Evolutionary conservation across 30 jellyfish, hydroid and myxozoan species (phyloP).

Genomic region (Aurelia aurita complex sp. Pacific): DNA sequence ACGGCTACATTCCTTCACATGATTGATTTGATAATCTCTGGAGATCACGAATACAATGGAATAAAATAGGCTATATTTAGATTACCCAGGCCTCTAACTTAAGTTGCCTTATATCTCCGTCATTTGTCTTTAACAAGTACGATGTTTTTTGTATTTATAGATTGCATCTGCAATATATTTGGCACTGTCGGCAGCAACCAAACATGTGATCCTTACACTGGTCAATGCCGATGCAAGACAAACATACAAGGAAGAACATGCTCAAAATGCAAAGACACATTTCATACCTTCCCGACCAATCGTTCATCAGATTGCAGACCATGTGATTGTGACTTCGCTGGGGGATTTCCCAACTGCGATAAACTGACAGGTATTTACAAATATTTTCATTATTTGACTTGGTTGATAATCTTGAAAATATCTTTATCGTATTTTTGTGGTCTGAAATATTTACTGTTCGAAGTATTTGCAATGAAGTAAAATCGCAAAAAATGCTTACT

Average conservation of each 20-base stretch:
- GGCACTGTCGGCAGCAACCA: conserved; percentile 80
- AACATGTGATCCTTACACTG: conserved; percentile 86
- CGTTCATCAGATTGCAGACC: conserved; percentile 64
- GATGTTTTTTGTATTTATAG: neutral
- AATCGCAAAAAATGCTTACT: too few species aligned
- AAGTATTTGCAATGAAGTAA: too few species aligned
- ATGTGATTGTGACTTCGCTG: conserved; percentile 88
- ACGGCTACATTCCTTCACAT: too few species aligned
- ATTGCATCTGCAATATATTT: conserved; percentile 76
- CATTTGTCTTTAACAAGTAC: too few species aligned
- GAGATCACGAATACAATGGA: too few species aligned
- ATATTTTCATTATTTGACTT: neutral
- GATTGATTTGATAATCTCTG: too few species aligned
- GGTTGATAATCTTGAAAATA: too few species aligned
- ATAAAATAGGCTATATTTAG: too few species aligned
- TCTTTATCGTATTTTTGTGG: too few species aligned
- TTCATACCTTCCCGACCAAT: conserved; percentile 77
- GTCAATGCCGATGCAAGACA: conserved; percentile 87
- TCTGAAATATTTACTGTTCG: too few species aligned
- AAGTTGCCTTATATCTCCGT: too few species aligned
- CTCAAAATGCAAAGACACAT: conserved; percentile 76
- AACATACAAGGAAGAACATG: conserved; percentile 65
- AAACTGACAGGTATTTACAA: conserved; percentile 60
- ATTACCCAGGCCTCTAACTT: too few species aligned
- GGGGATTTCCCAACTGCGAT: conserved; percentile 83